Conservation (phyloP, 2,888 invertebrate genomes). For the Bedellia somnulentella region DNA sequence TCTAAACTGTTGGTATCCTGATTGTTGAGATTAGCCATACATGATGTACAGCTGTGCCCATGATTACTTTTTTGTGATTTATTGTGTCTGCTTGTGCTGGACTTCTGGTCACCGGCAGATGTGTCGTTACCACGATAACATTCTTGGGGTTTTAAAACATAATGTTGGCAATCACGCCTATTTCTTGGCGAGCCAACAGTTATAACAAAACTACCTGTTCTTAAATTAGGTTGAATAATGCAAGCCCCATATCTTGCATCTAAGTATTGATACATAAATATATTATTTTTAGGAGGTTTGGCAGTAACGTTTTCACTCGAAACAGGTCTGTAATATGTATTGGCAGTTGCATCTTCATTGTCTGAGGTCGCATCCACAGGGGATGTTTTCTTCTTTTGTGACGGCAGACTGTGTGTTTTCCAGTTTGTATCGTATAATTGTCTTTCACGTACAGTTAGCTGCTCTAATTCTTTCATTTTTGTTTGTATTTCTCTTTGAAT, state of each 20-base stretch:
- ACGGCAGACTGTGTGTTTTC: slow-evolving; percentile 88
- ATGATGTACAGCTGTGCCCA: slow-evolving; percentile 71
- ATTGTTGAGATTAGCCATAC: slow-evolving; percentile 65
- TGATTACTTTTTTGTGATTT: slow-evolving; percentile 37
- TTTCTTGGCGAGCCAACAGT: slow-evolving; percentile 70
- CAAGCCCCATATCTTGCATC: slow-evolving; percentile 72
- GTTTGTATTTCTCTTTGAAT: slow-evolving; percentile 81
- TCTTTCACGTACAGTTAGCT: slow-evolving; percentile 77
- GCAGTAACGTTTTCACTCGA: slow-evolving; percentile 78
- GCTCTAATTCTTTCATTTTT: slow-evolving; percentile 83
- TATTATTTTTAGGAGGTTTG: slow-evolving; percentile 42
- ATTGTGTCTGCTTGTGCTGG: slow-evolving; percentile 28
- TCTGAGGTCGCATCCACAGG: slow-evolving; percentile 44
- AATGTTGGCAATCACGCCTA: slow-evolving; percentile 68
- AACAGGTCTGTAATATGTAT: slow-evolving; percentile 73
- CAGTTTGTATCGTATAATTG: slow-evolving; percentile 83
- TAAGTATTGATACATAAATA: slow-evolving; percentile 68
- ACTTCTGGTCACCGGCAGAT: slow-evolving; percentile 17
- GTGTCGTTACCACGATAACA: slow-evolving; percentile 33
- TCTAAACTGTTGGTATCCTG: slow-evolving; percentile 79
- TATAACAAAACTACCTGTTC: slow-evolving; percentile 71
- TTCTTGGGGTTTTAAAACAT: slow-evolving; percentile 61
- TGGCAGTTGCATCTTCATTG: slow-evolving; percentile 38
- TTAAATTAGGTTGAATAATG: slow-evolving; percentile 67
- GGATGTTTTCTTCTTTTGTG: slow-evolving; percentile 76